These are phyloP conservation scores for Drusus annulatus DNA, from an alignment of 1,140 invertebrate species.

Conservation along the genomic window DNA sequence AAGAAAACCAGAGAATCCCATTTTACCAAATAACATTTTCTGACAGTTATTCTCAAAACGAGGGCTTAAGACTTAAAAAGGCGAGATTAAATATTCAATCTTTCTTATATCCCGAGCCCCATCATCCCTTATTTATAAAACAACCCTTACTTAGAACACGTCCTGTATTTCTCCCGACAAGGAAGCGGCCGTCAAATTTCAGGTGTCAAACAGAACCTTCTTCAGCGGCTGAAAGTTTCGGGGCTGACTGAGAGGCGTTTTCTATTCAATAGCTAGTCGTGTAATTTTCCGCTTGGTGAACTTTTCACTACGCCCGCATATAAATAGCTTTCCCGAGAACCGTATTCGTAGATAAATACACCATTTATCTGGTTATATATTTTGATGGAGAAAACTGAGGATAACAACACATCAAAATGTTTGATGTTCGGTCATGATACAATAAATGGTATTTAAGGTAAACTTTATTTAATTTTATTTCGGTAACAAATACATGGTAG, in stretches of 20 bases:
- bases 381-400: too few species aligned
- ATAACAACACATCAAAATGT: too few species aligned
- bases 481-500: too few species aligned
- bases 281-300: constrained; percentile 34
- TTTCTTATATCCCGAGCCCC: background rate
- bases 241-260: constrained; percentile 8
- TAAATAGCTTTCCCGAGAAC: constrained; percentile 1
- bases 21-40: too few species aligned
- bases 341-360: background rate
- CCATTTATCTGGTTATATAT: too few species aligned
- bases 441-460: too few species aligned
- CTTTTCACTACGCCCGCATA: constrained; percentile 9
- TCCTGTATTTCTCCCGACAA: background rate
- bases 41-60: background rate
- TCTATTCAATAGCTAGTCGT: constrained; percentile 19
- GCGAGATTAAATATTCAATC: constrained; percentile 12
- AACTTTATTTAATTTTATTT: too few species aligned
- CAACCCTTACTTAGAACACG: constrained; percentile 15
- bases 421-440: too few species aligned
- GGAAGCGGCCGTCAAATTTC: constrained; percentile 41
- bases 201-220: constrained; percentile 39
- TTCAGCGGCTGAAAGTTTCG: constrained; percentile 34
- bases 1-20: too few species aligned
- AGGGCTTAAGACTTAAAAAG: background rate
- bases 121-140: constrained; percentile 11